Evolutionary conservation across 2,113 vertebrate genomes (phyloP).

Genomic region (Hippocampus barbouri): DNA sequence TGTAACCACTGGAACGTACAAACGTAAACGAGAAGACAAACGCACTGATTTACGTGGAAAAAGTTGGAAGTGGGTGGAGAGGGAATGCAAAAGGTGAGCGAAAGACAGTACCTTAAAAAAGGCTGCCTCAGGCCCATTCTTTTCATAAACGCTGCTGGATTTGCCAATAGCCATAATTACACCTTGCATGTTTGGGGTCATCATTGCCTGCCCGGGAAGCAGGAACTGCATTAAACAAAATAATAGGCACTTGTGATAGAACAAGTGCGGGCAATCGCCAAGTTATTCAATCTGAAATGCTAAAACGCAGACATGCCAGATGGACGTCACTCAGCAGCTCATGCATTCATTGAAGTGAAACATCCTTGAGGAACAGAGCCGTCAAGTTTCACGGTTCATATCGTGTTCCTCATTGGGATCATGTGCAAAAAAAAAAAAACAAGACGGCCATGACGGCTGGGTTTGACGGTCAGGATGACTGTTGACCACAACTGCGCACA

Average conservation of each 20-base stretch:
- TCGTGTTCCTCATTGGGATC: constrained; percentile 13
- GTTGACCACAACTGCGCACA: not conserved
- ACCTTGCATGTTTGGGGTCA: constrained; percentile 99
- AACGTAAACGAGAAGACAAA: constrained; percentile 13
- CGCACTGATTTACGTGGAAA: constrained; percentile 1
- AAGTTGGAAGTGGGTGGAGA: constrained; percentile 3
- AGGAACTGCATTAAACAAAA: constrained; percentile 71
- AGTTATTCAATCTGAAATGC: constrained; percentile 28
- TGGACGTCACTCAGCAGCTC: constrained; percentile 45
- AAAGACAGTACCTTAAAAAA: constrained; percentile 92
- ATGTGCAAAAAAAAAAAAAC: constrained; percentile 22
- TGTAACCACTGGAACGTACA: not conserved
- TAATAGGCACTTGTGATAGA: constrained; percentile 33
- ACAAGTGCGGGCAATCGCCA: constrained; percentile 22
- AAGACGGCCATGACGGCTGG: constrained; percentile 21
- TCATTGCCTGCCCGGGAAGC: constrained; percentile 89
- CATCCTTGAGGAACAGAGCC: constrained; percentile 21
- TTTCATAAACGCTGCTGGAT: constrained; percentile 95
- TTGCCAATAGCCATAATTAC: constrained; percentile 99
- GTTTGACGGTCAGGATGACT: constrained; percentile 8
- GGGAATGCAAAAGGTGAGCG: constrained; percentile 21
- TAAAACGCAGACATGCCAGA: constrained; percentile 43
- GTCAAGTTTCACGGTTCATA: constrained; percentile 19
- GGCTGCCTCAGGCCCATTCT: constrained; percentile 95
- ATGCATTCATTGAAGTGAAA: constrained; percentile 58